These are phyloP conservation scores for Mythimna impura DNA, from an alignment of 2,888 invertebrate genomes.

Conservation along the genomic window DNA sequence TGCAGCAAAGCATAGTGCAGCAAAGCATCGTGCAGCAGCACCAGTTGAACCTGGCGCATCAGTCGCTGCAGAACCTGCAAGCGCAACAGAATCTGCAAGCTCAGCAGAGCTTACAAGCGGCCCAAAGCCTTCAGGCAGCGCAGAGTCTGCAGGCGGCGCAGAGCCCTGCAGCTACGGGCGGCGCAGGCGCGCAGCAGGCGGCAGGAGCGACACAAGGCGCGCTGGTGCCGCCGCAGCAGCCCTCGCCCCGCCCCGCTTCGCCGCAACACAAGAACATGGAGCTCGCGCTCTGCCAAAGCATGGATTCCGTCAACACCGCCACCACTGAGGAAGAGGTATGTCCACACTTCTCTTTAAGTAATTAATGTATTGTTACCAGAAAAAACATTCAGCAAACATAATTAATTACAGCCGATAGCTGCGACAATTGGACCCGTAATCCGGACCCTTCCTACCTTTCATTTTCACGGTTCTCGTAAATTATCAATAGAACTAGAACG, in stretches of 20 bases:
- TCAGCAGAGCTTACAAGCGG: conserved; percentile 76
- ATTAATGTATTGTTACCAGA: conserved; percentile 6
- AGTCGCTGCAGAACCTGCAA: conserved; percentile 85
- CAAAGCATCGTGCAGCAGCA: conserved; percentile 89
- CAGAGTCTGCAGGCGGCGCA: conserved; percentile 77
- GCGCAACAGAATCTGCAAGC: conserved; percentile 81
- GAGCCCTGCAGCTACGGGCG: conserved; percentile 83
- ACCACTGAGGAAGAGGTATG: conserved; percentile 99
- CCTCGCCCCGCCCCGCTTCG: conserved; percentile 83
- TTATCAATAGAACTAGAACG: conserved; percentile 74
- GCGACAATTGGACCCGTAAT: conserved; percentile 60
- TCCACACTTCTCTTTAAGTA: conserved; percentile 7
- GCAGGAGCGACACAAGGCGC: conserved; percentile 84
- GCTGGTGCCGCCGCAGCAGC: conserved; percentile 87
- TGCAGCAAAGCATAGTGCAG: conserved; percentile 88
- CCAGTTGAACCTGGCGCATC: conserved; percentile 87
- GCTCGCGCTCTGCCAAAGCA: conserved; percentile 97
- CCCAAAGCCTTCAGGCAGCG: conserved; percentile 75
- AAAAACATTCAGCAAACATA: conserved; percentile 23
- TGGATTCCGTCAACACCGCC: conserved; percentile 99
- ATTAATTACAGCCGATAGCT: conserved; percentile 53
- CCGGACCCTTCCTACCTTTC: conserved; percentile 60
- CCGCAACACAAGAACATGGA: conserved; percentile 89
- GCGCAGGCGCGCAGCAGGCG: conserved; percentile 82
- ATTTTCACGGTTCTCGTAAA: conserved; percentile 62